Evolutionary conservation across 2,888 invertebrate genomes (phyloP), one percentile per base, ranked within the genome.

Genomic region (Cerastoderma edule): DNA sequence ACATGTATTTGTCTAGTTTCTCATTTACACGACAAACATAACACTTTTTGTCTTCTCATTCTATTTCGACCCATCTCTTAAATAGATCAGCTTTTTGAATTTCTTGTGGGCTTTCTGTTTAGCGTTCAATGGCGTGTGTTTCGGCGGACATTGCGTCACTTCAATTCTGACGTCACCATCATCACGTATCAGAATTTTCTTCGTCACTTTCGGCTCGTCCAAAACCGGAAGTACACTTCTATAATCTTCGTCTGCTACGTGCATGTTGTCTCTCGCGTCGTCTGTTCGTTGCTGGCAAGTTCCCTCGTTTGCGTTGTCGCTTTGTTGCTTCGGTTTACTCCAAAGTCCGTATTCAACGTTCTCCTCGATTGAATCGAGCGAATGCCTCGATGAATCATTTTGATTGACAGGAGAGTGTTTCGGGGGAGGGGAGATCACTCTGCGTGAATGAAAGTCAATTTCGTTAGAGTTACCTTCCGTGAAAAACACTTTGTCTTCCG

Each of bases 91-190:
- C 28, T 83, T 84, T 35, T 79, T 82, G 50, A 86, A 81, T 33
- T 77, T 70, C 72, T 84, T 86, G 35, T 86, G 84, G 8, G 84
- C 84, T 53, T 81, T 86, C 32, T 78, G 67, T 69, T 86, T 86
- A 27, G 73, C 33, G 60, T 78, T 83, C 24, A 73, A 48, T 16
- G 57, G 68, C 22, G 32, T 69, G n/a, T 46, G 57, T 70, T 82
- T 82, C 28, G 82, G 82, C 4, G 82, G 82, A 66, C 82, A 82
- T 35, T 82, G 82, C n/a, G 78, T 79, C 8, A 79, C 82, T 28
- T 82, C 82, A 32, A 82, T 82, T 35, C 78, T 64, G 0, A 82
- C 82, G 54, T 82, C 82, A 28, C 82, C 78, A 24, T 79, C 78
- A 35, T 79, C 82, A n/a, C 65, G 65, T 53, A 82, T 75, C 35